These are phyloP conservation scores for Macrotus californicus DNA, from an alignment of 2,113 vertebrate genomes.

Conservation along the genomic window DNA sequence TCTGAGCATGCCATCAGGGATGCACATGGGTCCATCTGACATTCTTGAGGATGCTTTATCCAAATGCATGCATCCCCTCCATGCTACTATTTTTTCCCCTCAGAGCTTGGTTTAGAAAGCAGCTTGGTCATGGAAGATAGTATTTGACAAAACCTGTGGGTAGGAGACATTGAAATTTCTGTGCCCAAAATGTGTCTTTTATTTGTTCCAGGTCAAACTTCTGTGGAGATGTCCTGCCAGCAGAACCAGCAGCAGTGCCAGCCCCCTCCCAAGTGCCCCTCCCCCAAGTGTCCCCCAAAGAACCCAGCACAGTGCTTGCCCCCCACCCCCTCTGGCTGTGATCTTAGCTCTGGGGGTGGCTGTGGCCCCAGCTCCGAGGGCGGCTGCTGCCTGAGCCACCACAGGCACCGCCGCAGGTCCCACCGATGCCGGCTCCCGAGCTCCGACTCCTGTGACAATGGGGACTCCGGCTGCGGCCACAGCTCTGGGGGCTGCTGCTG, in stretches of 20 bases:
- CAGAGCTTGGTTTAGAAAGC: neutral
- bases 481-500: conserved; percentile 26
- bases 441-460: neutral
- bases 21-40: neutral
- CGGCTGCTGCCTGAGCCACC: neutral
- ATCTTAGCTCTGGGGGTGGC: neutral
- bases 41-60: neutral
- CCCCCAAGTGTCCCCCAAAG: conserved; percentile 11
- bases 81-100: neutral
- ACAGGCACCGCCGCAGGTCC: neutral
- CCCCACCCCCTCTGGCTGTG: neutral
- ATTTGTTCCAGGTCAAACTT: neutral
- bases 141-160: neutral
- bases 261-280: neutral
- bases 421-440: neutral
- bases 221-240: conserved; percentile 15
- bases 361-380: neutral
- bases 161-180: neutral
- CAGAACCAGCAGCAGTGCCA: conserved; percentile 36
- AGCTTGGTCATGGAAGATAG: neutral
- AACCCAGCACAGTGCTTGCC: neutral
- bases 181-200: neutral
- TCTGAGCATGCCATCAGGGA: neutral
- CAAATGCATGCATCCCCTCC: neutral
- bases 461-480: neutral